Evolutionary conservation across 1,140 invertebrate genomes (phyloP), one percentile per base, ranked within the genome.

Genomic region (Ips typographus): DNA sequence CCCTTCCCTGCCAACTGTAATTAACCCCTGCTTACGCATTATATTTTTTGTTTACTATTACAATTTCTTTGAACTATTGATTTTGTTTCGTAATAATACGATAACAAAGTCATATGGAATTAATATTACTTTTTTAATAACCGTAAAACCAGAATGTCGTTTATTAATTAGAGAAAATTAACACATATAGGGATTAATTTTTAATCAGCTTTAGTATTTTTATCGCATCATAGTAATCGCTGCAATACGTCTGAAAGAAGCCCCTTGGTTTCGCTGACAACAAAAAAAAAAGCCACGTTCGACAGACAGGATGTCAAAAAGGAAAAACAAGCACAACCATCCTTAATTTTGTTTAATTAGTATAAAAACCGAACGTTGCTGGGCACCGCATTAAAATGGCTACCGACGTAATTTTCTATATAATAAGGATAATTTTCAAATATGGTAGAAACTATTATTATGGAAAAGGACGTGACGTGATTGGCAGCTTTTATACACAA

Each of bases 381-480:
- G 22, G 22, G 22, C 22, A 22, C 22, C 56, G 66, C 70, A 70
- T 77, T 72, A 77, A 77, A 77, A 77, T 77, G 76, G 76, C 75
- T 59, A 71, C 76, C 75, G 56, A 60, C 68, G 71, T 76, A 77
- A 77, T 77, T 77, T 77, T 76, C 75, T 70, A 65, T 68, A 74
- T 77, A 77, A 77, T 77, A 76, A 75, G 76, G 76, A 77, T 75
- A 76, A 77, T 77, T 77, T 77, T 77, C 76, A 77, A 77, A 77
- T 77, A 77, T 77, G 76, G 76, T 76, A 70, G 76, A 73, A 68
- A 72, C 72, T 77, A 75, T 76, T 75, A 76, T 77, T 76, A 77
- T 53, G 73, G 70, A 65, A 22, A 66, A 72, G 57, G 51, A 72
- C 59, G 59, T 75, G 66, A 62, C 70, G 68, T 62, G 72, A 77